Percentiles rank a stretch among this genome's conserved stretches.
These are phyloP conservation scores for Pelagia noctiluca DNA, from an alignment of 30 jellyfish, hydroid and myxozoan species.

Conservation along the genomic window DNA sequence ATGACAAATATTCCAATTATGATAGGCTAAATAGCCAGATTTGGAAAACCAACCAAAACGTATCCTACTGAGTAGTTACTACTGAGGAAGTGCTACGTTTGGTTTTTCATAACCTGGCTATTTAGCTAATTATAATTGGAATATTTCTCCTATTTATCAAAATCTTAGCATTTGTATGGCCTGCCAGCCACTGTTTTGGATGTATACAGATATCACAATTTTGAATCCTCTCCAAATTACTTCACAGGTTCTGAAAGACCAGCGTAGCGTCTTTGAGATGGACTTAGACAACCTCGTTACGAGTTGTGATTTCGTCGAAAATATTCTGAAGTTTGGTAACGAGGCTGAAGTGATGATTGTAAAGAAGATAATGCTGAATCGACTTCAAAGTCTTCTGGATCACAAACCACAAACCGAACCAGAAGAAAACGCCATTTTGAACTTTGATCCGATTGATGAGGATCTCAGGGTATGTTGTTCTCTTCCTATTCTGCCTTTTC, in stretches of 20 bases:
- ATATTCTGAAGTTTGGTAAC: conserved; percentile 91
- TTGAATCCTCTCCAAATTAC: neutral
- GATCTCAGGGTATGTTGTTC: conserved; percentile 57
- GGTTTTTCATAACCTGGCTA: no score
- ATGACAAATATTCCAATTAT: no score
- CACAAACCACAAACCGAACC: conserved; percentile 93
- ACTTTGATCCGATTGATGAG: conserved; percentile 66
- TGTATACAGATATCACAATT: neutral
- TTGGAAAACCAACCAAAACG: no score
- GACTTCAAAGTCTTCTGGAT: conserved; percentile 73
- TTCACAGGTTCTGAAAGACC: conserved; percentile 83
- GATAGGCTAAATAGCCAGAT: no score
- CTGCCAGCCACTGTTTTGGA: neutral
- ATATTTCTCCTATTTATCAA: no score
- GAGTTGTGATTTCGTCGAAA: conserved; percentile 93
- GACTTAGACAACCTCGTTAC: conserved; percentile 88
- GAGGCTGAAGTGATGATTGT: conserved; percentile 99
- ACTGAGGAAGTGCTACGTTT: no score
- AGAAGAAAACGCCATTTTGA: conserved; percentile 89
- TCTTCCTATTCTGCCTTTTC: neutral
- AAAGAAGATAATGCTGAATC: conserved; percentile 74
- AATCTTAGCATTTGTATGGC: no score
- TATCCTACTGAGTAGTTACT: no score
- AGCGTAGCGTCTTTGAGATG: conserved; percentile 73
- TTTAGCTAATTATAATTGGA: no score